These are phyloP conservation scores for Brachylomia viminalis DNA, from an alignment of 2,888 invertebrate species.

Conservation along the genomic window DNA sequence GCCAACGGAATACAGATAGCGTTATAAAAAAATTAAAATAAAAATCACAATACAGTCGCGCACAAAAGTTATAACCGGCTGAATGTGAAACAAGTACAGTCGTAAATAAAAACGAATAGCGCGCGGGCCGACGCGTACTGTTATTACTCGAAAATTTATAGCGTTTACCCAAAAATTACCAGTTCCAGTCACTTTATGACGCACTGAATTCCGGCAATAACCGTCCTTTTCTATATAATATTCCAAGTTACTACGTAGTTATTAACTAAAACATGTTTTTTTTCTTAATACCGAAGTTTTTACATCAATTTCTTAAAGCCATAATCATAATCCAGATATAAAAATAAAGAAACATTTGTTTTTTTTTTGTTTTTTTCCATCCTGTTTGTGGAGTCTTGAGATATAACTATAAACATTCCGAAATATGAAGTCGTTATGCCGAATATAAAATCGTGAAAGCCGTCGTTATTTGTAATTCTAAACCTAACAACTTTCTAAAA, in stretches of 20 bases:
- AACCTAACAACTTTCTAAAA: conserved; percentile 74
- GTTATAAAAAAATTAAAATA: conserved; percentile 81
- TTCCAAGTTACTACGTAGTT: conserved; percentile 59
- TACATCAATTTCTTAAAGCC: conserved; percentile 47
- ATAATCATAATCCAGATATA: conserved; percentile 59
- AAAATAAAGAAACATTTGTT: conserved; percentile 53
- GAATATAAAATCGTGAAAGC: conserved; percentile 66
- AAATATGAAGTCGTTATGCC: conserved; percentile 53
- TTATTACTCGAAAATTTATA: conserved; percentile 86
- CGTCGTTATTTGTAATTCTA: conserved; percentile 56
- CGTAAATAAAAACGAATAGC: conserved; percentile 89
- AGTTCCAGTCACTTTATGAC: conserved; percentile 82
- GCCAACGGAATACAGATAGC: conserved; percentile 76
- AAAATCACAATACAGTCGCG: conserved; percentile 86
- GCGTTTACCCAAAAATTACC: conserved; percentile 86
- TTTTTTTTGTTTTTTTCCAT: conserved; percentile 42
- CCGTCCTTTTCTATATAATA: conserved; percentile 65
- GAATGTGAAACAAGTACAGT: conserved; percentile 89
- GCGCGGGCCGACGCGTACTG: conserved; percentile 84
- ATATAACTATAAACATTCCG: conserved; percentile 50
- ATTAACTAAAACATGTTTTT: conserved; percentile 68
- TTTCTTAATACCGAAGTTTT: conserved; percentile 56
- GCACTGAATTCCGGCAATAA: conserved; percentile 74
- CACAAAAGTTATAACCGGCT: conserved; percentile 86
- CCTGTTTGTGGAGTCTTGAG: conserved; percentile 42